Base-by-base conservation (phyloP, 2,113 vertebrate species). In the Condylura cristata region DNA sequence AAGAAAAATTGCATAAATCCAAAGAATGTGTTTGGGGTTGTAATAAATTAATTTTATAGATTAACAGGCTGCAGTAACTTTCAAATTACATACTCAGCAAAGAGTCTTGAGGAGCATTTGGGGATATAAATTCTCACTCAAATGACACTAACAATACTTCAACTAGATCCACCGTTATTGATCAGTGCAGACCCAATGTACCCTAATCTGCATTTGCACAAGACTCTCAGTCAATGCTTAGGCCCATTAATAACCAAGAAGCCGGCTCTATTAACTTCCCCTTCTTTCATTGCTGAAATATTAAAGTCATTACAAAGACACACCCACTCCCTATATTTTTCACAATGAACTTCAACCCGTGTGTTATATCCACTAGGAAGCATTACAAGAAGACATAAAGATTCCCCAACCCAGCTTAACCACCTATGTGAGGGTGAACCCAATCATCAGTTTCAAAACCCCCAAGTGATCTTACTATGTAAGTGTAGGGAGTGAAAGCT, bases 401-500 rank as follows among this genome's bases (percentile, higher is more conserved):
- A 24, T 37, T 13, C 13, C 39, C n/a, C 24, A 11, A 39, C 46
- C 37, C 32, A 68, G 11, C 26, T 46, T 13, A 53, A 75, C 37
- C 9, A 30, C 20, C 46, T 56, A 56, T 22, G 5, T 44, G 46
- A 30, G 17, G 34, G 32, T 20, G 51, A 84, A 68, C 1, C 61
- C 16, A 70, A 44, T 34, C n/a, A 44, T 9, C 7, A 14, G 16
- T 37, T 72, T 28, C 28, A 22, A 51, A 41, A 12, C 44, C 24
- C 56, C 61, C n/a, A 41, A 28, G 34, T 60, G 79, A 85, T 30
- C 14, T 22, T 48, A 34, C 70, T 32, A 30, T 1, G 24, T 48
- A 53, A n/a, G 8, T 1, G 0, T 7, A 13, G 2, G 44, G n/a
- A 1, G 0, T 1, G 41, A 39, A 39, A 10, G n/a, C 13, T 24